Evolutionary conservation across 2,113 vertebrate species (phyloP), one percentile per base, ranked within the genome.

Genomic region (Corythaixoides concolor): DNA sequence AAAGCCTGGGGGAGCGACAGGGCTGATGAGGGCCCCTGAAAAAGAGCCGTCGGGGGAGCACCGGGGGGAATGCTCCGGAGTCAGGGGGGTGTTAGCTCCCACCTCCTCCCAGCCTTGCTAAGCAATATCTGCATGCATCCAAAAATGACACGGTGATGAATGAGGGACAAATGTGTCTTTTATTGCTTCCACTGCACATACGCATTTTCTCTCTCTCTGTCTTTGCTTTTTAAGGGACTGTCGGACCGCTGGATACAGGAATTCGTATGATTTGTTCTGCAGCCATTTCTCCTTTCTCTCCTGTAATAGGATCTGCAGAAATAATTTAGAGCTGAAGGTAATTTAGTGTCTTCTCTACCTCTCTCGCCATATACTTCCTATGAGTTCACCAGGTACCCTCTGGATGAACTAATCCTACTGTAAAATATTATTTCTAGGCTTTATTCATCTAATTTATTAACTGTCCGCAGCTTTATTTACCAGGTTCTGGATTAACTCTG

Each of bases 401-500:
- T 94, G 97, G 97, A 98, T 99, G 98, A 99, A 99, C 98, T 98
- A 98, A 98, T 98, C 96, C 98, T 98, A 98, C 97, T 97, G 33
- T 98, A 98, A 99, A 99, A 98, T 98, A 99, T 98, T 98, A 98
- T 98, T 98, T 99, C 98, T 98, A 97, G 97, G 98, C 97, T 98
- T 98, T 98, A 98, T 99, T 98, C 95, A 95, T 96, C 94, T 98
- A 98, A 98, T 98, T 98, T 98, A 98, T 98, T 97, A 98, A 98
- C 97, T 95, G 72, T 91, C 77, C 84, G 89, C 47, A 53, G 75
- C 89, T 95, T 93, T 93, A 96, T 92, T 95, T 96, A 95, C 39
- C 90, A 72, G 33, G 63, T 50, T 96, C 97, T 91, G 84, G 69
- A 93, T 96, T 96, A 96, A 94, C 84, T 90, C 85, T 74, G 50